Evolutionary conservation across 2,113 vertebrate species (phyloP), one percentile per base, ranked within the genome.

Genomic region (Bubo scandiacus): DNA sequence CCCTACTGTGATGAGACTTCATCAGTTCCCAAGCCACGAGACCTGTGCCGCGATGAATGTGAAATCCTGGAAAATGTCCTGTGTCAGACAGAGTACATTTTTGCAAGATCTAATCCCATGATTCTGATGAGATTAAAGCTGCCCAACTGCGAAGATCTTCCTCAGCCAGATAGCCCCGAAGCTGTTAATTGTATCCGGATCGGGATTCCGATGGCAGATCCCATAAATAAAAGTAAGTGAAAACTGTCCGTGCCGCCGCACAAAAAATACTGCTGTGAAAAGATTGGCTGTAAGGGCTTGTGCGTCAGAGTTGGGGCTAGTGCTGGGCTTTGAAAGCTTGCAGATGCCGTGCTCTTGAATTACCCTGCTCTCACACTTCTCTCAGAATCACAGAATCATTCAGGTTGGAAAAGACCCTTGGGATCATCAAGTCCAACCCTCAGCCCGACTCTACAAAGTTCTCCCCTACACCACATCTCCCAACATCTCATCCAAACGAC

Each of bases 21-120:
- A 0, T 71, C 99, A 0, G 83, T 97, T 1, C 99, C 99, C n/a
- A 99, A 99, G 65, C 99, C 99, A 0, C 98, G 99, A 0, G 99
- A 99, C 94, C 97, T 99, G 80, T 99, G 99, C 95, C 99, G 99
- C 2, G 99, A 99, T 18, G 99, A 99, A 90, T 99, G 99, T 19
- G 99, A 99, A 97, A 99, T 99, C 93, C 98, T 99, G 97, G 99
- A 99, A 68, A 99, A 99, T 0, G 99, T 99, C 95, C 97, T 99
- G 83, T 99, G 99, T 93, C 99, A 99, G 96, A 99, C 99, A 0
- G 99, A 99, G 97, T 99, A 99, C 96, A 99, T 99, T 90, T 99
- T 99, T 52, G 99, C 99, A 61, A 99, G 99, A 73, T 99, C 99
- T 1, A 99, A 99, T 94, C 99, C 99, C 68, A 98, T 99, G 97